Evolutionary conservation across 2,888 invertebrate genomes (phyloP), one percentile per base, ranked within the genome.

Genomic region (Ryuthela nishihirai): DNA sequence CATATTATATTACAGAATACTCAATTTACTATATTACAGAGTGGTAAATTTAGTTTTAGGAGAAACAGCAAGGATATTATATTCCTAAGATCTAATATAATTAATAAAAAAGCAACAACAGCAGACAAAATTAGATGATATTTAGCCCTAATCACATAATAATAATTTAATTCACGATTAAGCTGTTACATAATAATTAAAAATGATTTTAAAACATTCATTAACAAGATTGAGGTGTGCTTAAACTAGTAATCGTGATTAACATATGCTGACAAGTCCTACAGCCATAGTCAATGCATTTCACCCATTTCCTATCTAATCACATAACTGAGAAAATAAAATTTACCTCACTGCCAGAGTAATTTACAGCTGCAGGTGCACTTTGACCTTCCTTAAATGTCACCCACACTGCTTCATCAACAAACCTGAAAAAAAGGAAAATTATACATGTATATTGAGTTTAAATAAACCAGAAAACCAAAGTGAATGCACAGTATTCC

Each of bases 361-460:
- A 73, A 44, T 74, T 69, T 15, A 77, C 62, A 4, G 77, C 77
- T 20, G 74, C 72, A 20, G 98, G 74, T 3, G 95, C 95, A 66
- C 86, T 85, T 71, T 88, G 85, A 0, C 95, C 93, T 70, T 90
- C 88, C 67, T 88, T 82, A 73, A 95, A 94, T 7, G 94, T 92
- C 23, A 97, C 83, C 85, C 91, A 90, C 78, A 97, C 84, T 15
- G 88, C 85, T 58, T 84, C 87, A 21, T 85, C 89, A 15, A 93
- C 87, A 75, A 94, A 94, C 64, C 78, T 76, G 62, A 6, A 49
- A 42, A 53, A 9, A 17, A 12, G 21, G 26, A 38, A 2, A 40
- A 17, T 12, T 20, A 23, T 42, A 24, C 1, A 18, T 12, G 18
- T 26, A 5, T 47, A 23, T 17, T 29, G 4, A 29, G 6, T 39